Evolutionary conservation across 1,140 invertebrate species (phyloP), one percentile per base, ranked within the genome.

Genomic region (Saccostrea cuccullata): DNA sequence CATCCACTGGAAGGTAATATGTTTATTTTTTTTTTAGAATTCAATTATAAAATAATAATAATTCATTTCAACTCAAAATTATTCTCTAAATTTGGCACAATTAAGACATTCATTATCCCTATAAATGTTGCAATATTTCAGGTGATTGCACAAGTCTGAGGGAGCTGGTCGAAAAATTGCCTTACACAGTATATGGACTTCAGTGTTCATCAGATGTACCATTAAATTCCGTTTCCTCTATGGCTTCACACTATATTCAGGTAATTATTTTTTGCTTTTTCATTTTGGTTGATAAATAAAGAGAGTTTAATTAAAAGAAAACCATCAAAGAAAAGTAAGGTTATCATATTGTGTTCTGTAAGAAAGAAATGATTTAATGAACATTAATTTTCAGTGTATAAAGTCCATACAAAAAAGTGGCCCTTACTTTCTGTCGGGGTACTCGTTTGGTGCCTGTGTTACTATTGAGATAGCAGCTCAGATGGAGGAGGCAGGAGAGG

Each of bases 381-480:
- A 11, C 70, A 77, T n/a, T 70, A 26, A 2, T 58, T 83, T 83
- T 84, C 84, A 97, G 94, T 95, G 97, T 94, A 96, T 99, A 86
- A 96, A 96, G 91, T 96, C 95, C 40, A 95, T 98, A n/a, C 97
- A 98, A 94, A 96, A 96, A 0, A 95, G 96, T 87, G 97, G 98
- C 86, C 98, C 98, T 0, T 99, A 98, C 95, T 96, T 96, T n/a
- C 94, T 99, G 67, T 96, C 97, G 55, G 99, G 98, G 6, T 99
- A 99, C 95, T 99, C 98, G 0, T 99, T 98, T 95, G 99, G 99
- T 84, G 97, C 97, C 11, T 96, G 97, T 86, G 96, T 99, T 9
- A 98, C 97, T 6, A 98, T 98, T 93, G 98, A 99, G 95, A 99
- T 99, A 97, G 97, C 97, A 3, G 94, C 99, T 55, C 98, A 99